Evolutionary conservation across 2,888 invertebrate genomes (phyloP), one percentile per base, ranked within the genome.

Genomic region (Cephalotes varians): DNA sequence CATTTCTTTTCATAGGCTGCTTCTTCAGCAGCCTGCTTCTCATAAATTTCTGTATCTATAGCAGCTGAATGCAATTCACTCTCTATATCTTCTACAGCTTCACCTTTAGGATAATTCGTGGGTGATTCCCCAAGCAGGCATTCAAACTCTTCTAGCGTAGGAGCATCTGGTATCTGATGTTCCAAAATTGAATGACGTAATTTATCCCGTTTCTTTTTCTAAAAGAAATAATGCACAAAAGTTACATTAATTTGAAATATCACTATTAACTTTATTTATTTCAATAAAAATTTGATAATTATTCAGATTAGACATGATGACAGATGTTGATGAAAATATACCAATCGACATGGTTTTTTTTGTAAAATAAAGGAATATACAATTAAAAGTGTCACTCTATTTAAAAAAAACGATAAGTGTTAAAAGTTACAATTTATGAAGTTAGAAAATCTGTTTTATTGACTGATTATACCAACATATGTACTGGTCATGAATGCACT

Each of bases 1-100:
- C 5, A 65, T 56, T 83, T 69, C 18, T 74, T 67, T 34, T 85
- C 81, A 15, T 67, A 58, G 12, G 56, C 62, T 37, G 65, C 84
- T 69, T 79, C 85, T 65, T 87, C 83, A 18, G 84, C 82, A 40
- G 85, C 87, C 72, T 93, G 89, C 67, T 93, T 92, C 77, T 94
- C 93, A 67, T 93, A 94, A 12, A 91, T 81, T 77, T 93, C 94
- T 6, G 93, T 94, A 40, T 94, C 95, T 28, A 94, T 93, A 9
- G 94, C 93, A 31, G 94, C 94, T 2, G 94, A 94, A 86, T 94
- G 94, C 25, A 94, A 88, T 85, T 94, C 94, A 65, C 94, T 94
- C 81, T 94, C 94, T 93, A 94, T 94, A 83, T 94, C 93, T 77
- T 94, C 94, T 37, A 94, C 90, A 3, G 94, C 94, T 87, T 94